Conservation (phyloP, 2,797 vertebrate species). For the Amphiprion clarkii region DNA sequence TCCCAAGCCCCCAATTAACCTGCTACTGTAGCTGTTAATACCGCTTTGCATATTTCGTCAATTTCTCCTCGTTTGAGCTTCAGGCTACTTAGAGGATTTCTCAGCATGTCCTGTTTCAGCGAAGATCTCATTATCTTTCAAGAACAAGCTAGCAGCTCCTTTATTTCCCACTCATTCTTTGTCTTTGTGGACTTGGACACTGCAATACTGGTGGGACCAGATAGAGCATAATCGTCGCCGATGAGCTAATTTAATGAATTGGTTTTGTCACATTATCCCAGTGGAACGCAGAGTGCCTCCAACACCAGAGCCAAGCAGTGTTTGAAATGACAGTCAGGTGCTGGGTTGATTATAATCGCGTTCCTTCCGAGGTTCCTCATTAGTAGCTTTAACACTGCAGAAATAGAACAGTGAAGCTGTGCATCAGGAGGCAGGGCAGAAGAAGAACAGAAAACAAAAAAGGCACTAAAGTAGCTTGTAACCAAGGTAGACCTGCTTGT, state of each 20-base stretch:
- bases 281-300: slow-evolving; percentile 83
- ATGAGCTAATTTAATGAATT: slow-evolving; percentile 96
- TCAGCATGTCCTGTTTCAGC: slow-evolving; percentile 68
- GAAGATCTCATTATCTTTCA: slow-evolving; percentile 81
- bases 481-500: slow-evolving; percentile 42
- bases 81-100: slow-evolving; percentile 77
- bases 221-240: slow-evolving; percentile 85
- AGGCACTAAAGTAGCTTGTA: slow-evolving; percentile 53
- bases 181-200: slow-evolving; percentile 60
- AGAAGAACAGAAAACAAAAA: slow-evolving; percentile 47
- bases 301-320: slow-evolving; percentile 70
- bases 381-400: slow-evolving; percentile 73
- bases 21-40: slow-evolving; percentile 76
- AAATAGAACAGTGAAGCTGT: slow-evolving; percentile 63
- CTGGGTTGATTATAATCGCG: slow-evolving; percentile 90
- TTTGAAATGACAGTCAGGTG: slow-evolving; percentile 97
- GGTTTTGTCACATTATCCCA: slow-evolving; percentile 91
- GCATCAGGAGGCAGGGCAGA: slow-evolving; percentile 46
- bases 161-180: slow-evolving; percentile 59
- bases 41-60: slow-evolving; percentile 77
- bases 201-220: slow-evolving; percentile 73
- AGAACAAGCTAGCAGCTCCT: slow-evolving; percentile 73
- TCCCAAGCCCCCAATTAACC: slow-evolving; percentile 86
- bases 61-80: slow-evolving; percentile 74
- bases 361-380: slow-evolving; percentile 85